Base-by-base conservation (phyloP, 2,113 vertebrate species). In the Cariama cristata region DNA sequence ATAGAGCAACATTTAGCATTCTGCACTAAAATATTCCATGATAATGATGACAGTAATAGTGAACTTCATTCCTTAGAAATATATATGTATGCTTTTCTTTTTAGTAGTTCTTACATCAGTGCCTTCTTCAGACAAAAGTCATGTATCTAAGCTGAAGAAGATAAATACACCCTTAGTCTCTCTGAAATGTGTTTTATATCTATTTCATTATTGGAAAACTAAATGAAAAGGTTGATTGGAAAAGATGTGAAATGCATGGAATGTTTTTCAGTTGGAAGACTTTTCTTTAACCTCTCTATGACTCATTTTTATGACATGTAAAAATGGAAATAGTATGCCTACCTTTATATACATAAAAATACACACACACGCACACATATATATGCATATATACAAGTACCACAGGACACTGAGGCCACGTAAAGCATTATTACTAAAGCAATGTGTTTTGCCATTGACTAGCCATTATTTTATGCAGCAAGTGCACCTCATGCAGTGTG, bases 281-380 rank as follows among this genome's bases (percentile, higher is more conserved):
- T 32, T 22, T 14, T 68, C n/a, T 60, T 64, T 33, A 66, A 9
- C 22, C n/a, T 86, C 14, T 32, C 32, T 44, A 20, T 55, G 64
- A 44, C 33, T 88, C 8, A 30, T 69, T 58, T 68, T 81, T 63
- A 49, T 3, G 1, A 10, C 7, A 63, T 5, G 8, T 67, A 50
- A 53, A 73, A 71, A 24, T 50, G 20, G 47, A 67, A 94, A 40
- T 19, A 24, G 4, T 20, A 10, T 76, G 16, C 27, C 26, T 83
- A 6, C 19, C 35, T 86, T 50, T 47, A 18, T 12, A 19, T 18
- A 3, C 16, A 14, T 4, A 5, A 38, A 62, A 62, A 5, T 8
- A 17, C 14, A 66, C 6, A 16, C 9, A 17, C 1, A 27, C 1
- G 20, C 26, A n/a, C 5, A 10, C 7, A 12, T 3, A 9, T 2